Percentiles rank a stretch among this genome's conserved stretches.
These are phyloP conservation scores for Drosophila nigrodunni DNA, from an alignment of 1,140 invertebrate genomes.

Conservation along the genomic window DNA sequence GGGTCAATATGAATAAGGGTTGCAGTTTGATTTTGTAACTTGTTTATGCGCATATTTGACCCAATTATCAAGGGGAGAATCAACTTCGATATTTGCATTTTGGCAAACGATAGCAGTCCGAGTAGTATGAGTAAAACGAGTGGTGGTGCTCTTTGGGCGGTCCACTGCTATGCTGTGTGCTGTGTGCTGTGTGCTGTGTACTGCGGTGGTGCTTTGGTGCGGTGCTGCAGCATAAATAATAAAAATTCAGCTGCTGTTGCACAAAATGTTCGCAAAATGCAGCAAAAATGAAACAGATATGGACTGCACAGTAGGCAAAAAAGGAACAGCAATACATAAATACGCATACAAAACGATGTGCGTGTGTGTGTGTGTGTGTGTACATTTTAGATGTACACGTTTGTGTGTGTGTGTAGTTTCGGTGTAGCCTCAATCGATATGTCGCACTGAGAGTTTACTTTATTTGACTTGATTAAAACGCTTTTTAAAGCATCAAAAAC, in stretches of 20 bases:
- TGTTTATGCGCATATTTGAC: slow-evolving; percentile 85
- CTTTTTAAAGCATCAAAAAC: slow-evolving; percentile 71
- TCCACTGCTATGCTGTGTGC: not conserved
- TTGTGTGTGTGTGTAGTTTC: slow-evolving; percentile 16
- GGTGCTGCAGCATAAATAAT: slow-evolving; percentile 60
- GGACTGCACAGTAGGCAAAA: slow-evolving; percentile 22
- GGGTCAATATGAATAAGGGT: slow-evolving; percentile 48
- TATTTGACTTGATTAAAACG: slow-evolving; percentile 77
- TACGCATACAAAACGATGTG: not conserved
- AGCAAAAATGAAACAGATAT: slow-evolving; percentile 39
- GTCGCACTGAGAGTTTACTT: slow-evolving; percentile 54
- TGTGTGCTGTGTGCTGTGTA: not conserved
- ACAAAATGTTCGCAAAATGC: slow-evolving; percentile 38
- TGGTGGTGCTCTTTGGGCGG: not conserved
- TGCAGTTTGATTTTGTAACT: slow-evolving; percentile 85
- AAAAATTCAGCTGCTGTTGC: slow-evolving; percentile 56
- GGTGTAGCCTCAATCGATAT: slow-evolving; percentile 31
- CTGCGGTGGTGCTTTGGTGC: not conserved
- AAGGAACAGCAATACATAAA: not conserved
- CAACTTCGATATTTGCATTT: slow-evolving; percentile 68
- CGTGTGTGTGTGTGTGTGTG: slow-evolving; percentile 3
- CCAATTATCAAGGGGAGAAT: slow-evolving; percentile 60
- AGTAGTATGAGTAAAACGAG: no score
- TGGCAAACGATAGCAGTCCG: slow-evolving; percentile 27
- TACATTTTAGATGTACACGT: not conserved